phyloP scores from a whole-genome alignment of 1,140 invertebrate genomes.

The Scaptomyza montana region DNA sequence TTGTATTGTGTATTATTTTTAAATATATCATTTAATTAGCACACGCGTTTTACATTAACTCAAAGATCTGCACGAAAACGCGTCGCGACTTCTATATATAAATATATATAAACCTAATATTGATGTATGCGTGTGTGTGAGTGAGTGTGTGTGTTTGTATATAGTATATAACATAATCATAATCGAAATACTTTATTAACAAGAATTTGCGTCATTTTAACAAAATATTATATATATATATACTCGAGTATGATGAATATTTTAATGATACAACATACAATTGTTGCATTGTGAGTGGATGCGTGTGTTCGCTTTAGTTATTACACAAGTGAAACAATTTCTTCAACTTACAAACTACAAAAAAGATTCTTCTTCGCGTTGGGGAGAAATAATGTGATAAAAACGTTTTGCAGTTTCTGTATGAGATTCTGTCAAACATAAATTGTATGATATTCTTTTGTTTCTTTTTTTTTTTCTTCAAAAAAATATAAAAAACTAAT shows the following conservation, averaged over 20 bases:
- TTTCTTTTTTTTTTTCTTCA: background rate
- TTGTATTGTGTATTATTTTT: conserved; percentile 46
- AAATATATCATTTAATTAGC: conserved; percentile 19
- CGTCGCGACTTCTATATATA: background rate
- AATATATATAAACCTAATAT: background rate
- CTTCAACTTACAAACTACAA: conserved; percentile 38
- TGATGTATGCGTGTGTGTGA: conserved; percentile 1
- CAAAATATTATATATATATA: conserved; percentile 42
- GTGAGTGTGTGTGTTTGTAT: conserved; percentile 11
- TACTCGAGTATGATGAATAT: conserved; percentile 27
- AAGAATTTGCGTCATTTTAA: conserved; percentile 71
- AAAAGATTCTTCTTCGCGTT: conserved; percentile 63
- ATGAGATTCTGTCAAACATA: conserved; percentile 62
- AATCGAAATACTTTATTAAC: conserved; percentile 76
- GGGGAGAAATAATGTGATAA: conserved; percentile 39
- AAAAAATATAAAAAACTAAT: conserved; percentile 22
- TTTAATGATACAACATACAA: conserved; percentile 20
- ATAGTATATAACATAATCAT: conserved; percentile 51
- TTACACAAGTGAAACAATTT: conserved; percentile 45
- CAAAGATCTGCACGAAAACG: conserved; percentile 29
- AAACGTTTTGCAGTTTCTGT: conserved; percentile 57
- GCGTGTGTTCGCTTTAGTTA: conserved; percentile 13
- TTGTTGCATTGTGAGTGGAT: conserved; percentile 44
- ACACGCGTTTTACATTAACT: conserved; percentile 21
- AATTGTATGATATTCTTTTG: conserved; percentile 49